Conservation (phyloP, 2,888 invertebrate genomes). For the Cantharis lateralis region DNA sequence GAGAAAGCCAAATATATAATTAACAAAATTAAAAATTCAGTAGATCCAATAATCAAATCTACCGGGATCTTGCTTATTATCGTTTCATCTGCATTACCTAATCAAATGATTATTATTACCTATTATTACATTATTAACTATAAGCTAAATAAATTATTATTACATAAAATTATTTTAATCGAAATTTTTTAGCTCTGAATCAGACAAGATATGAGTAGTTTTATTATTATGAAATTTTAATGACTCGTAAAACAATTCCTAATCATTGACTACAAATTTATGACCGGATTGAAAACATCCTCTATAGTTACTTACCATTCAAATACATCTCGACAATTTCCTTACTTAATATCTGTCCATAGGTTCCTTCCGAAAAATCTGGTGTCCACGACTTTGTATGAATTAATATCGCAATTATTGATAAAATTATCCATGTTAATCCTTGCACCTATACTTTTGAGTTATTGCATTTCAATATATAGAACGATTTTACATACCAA, state of each 20-base stretch:
- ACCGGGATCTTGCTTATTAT: background rate
- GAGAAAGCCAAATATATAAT: background rate
- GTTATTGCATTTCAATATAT: background rate
- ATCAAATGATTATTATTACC: background rate
- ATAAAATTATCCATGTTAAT: background rate
- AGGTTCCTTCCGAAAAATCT: background rate
- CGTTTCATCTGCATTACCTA: background rate
- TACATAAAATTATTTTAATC: background rate
- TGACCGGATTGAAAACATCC: background rate
- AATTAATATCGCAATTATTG: background rate
- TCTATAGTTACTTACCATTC: background rate
- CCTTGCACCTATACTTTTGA: constrained; percentile 1
- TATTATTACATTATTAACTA: too few relatives aligned
- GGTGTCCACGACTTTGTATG: background rate
- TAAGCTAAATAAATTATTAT: too few relatives aligned
- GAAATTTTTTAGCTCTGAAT: background rate
- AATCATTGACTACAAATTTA: background rate
- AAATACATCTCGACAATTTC: background rate
- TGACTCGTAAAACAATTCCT: background rate
- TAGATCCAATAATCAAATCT: background rate
- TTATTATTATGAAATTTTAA: background rate
- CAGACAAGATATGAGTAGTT: background rate
- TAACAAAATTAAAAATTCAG: background rate
- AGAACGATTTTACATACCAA: background rate
- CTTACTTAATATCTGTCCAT: background rate